These are phyloP conservation scores for Drosophila anomalipes DNA, from an alignment of 2,888 invertebrate genomes.

Conservation along the genomic window DNA sequence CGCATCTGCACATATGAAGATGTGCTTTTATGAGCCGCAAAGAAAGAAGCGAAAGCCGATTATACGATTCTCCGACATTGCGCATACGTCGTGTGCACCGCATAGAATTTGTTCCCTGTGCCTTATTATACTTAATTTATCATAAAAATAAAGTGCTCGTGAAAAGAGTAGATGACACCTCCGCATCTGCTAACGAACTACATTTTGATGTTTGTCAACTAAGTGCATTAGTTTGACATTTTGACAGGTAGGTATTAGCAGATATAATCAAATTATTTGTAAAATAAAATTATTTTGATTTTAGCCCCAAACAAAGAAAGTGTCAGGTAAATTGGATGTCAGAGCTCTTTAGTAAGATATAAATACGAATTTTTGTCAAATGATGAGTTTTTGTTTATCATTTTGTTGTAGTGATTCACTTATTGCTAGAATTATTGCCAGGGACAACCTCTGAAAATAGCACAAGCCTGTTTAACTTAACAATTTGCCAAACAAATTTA, in stretches of 20 bases:
- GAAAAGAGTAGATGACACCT: constrained; percentile 41
- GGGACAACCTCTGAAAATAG: not conserved
- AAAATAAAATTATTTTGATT: not conserved
- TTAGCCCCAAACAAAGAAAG: not conserved
- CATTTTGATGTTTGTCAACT: constrained; percentile 27
- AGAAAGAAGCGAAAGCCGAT: constrained; percentile 53
- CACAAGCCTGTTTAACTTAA: not conserved
- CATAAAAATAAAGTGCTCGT: constrained; percentile 69
- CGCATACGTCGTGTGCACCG: constrained; percentile 51
- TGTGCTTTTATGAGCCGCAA: constrained; percentile 40
- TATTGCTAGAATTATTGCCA: not conserved
- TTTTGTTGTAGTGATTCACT: not conserved
- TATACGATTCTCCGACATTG: constrained; percentile 44
- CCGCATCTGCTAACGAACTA: constrained; percentile 14
- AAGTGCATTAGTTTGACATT: constrained; percentile 19
- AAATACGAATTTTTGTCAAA: not conserved
- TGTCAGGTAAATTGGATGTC: not conserved
- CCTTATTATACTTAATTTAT: constrained; percentile 65
- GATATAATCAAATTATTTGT: not conserved
- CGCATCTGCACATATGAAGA: constrained; percentile 49
- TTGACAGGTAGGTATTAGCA: not conserved
- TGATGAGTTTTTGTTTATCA: not conserved
- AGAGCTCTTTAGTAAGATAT: not conserved
- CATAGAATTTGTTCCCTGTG: constrained; percentile 6
- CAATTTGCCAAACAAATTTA: not conserved